Percentiles rank a stretch among this genome's conserved stretches.
phyloP scores from a whole-genome alignment of 2,113 vertebrate genomes.

The Microcebus griseorufus region DNA sequence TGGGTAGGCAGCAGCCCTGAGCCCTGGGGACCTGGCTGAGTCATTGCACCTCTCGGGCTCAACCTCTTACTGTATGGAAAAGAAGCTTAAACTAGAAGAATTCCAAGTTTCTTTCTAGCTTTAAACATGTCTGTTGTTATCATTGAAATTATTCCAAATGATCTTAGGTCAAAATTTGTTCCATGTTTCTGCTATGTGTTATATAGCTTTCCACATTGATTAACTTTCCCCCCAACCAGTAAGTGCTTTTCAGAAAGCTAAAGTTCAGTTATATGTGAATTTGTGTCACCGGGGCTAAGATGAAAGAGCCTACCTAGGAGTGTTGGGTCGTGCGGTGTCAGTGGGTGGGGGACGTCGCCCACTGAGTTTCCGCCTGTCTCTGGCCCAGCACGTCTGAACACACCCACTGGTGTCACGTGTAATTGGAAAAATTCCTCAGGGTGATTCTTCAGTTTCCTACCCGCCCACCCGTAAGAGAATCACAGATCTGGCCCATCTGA shows the following conservation, averaged over 20 bases:
- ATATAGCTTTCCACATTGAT: neutral
- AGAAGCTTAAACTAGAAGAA: neutral
- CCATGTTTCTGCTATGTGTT: neutral
- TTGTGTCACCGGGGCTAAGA: neutral
- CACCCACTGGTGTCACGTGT: neutral
- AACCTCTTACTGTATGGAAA: rapidly evolving
- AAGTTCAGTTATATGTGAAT: neutral
- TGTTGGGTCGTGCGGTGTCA: rapidly evolving
- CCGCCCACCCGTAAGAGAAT: neutral
- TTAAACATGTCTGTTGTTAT: neutral
- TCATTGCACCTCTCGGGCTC: neutral
- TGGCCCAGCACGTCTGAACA: neutral
- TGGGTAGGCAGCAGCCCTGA: neutral
- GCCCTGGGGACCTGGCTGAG: neutral
- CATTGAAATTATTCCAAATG: neutral
- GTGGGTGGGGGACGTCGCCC: rapidly evolving
- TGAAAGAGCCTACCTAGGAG: neutral
- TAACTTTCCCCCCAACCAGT: neutral
- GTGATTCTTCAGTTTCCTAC: neutral
- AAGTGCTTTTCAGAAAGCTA: neutral
- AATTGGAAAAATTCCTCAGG: neutral
- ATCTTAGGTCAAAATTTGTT: neutral
- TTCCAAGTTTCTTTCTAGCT: neutral
- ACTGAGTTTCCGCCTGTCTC: neutral
- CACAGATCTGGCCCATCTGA: neutral